Conservation (phyloP, 2,797 vertebrate species). For the Philypnodon macrostomus region DNA sequence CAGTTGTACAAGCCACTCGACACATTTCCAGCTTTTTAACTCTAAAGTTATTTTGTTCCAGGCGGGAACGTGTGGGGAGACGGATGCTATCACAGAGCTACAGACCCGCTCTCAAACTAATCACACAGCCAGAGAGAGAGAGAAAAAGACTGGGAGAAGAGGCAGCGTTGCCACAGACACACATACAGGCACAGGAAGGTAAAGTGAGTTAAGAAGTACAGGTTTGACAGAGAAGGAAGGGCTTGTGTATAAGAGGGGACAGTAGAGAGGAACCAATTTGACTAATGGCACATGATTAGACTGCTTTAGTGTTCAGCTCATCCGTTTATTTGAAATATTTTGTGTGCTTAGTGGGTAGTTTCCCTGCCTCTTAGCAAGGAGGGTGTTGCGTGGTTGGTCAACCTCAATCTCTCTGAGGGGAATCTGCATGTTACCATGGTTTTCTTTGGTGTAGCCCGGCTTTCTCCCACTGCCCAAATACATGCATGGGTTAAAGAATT, state of each 20-base stretch:
- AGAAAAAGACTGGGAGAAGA: slow-evolving; percentile 19
- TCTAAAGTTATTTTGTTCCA: slow-evolving; percentile 55
- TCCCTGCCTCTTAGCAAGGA: no score
- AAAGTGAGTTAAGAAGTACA: background rate
- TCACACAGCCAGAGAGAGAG: slow-evolving; percentile 37
- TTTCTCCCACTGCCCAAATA: no score
- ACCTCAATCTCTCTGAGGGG: no score
- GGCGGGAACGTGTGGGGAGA: slow-evolving; percentile 28
- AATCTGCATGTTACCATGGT: no score
- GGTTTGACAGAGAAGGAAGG: background rate
- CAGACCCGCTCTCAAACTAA: slow-evolving; percentile 60
- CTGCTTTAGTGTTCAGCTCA: no score
- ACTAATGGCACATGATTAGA: background rate
- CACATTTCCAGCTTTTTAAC: slow-evolving; percentile 35
- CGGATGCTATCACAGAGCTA: slow-evolving; percentile 50
- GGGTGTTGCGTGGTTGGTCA: no score
- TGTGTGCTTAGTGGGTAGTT: no score
- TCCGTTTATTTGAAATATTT: no score
- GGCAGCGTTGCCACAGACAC: slow-evolving; percentile 13
- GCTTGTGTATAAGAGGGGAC: slow-evolving; percentile 8
- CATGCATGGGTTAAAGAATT: no score
- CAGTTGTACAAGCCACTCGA: slow-evolving; percentile 11
- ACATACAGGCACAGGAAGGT: background rate
- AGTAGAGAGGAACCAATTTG: background rate
- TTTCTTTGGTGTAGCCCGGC: no score